Evolutionary conservation across 2,797 vertebrate species (phyloP), one percentile per base, ranked within the genome.

Genomic region (Eulemur coronatus): DNA sequence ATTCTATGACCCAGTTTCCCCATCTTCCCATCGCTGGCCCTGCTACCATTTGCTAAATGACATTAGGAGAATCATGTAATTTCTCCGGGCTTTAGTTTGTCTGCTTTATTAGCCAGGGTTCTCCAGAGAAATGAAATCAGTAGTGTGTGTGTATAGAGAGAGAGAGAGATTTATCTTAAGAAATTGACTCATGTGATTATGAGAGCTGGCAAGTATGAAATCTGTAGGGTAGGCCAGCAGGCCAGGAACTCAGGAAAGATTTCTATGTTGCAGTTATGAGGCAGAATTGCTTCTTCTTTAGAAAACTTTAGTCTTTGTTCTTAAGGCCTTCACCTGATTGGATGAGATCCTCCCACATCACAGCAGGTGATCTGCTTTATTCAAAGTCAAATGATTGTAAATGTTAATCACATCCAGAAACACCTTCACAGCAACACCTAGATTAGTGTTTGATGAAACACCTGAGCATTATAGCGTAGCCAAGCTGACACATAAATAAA

Each of bases 161-260:
- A 67, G 33, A 89, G 38, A 94, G 35, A 95, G 13, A 63, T 30
- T 85, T 72, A 65, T 63, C 85, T 95, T 94, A 87, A 82, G 28
- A 48, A 96, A 43, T 48, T 76, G 18, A n/a, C 33, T 93, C 55
- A 33, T 20, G 46, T 59, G 35, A 91, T 22, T 35, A 7, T 80
- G 35, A 94, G 57, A 87, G 11, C 75, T 50, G 3, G 12, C 2
- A 67, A 69, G 33, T 82, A 70, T 61, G 20, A 89, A 70, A 85
- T 55, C 22, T 41, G 18, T 3, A 43, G 14, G 41, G 9, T 72
- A 81, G 43, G 20, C 61, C 30, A 76, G 50, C 12, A 81, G 67
- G 11, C 11, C 61, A 50, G 43, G 8, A 89, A 72, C 13, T 20
- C 35, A 46, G 30, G 50, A 50, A 89, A 22, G 30, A 72, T 52